Evolutionary conservation across 2,888 invertebrate species (phyloP), one percentile per base, ranked within the genome.

Genomic region (Andrena dorsata): DNA sequence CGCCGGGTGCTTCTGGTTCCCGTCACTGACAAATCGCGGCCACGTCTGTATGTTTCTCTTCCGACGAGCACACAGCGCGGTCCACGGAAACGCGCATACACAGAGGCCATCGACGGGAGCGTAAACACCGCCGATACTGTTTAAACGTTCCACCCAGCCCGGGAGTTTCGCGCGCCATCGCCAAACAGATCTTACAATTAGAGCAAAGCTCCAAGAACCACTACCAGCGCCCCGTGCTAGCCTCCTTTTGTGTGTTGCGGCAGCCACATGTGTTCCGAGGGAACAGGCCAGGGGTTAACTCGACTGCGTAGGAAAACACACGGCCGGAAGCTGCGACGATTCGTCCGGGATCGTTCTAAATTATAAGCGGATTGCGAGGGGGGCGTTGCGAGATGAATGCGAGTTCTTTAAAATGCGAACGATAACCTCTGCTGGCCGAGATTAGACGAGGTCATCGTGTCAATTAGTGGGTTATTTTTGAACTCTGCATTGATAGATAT

Each of bases 41-140:
- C 10, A 20, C 10, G 56, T 58, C 35, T 60, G 87, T 86, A 58
- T 87, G 81, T 87, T 88, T 87, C 76, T 77, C 72, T 78, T 82
- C 41, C 35, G 49, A 47, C 68, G 73, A 30, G 35, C 75, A 70
- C 61, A 73, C 71, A 60, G 28, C 77, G 71, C 64, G 64, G 76
- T 49, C 30, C 51, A 53, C 51, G 23, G 56, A 26, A 75, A 76
- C 53, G 23, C 16, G 26, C 13, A 13, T 16, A 41, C 41, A 41
- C 26, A 65, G 61, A 58, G 41, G 68, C 68, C 66, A 70, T 83
- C 76, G 60, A 64, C 41, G 49, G 23, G 61, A 68, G 68, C 61
- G 63, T 87, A 88, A 87, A 86, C 76, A 87, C 8, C n/a, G 56
- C 13, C 47, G 35, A 63, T 51, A 20, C 49, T 66, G 82, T 79